Evolutionary conservation across 2,797 vertebrate species (phyloP).

Genomic region (Macrochelys suwanniensis): DNA sequence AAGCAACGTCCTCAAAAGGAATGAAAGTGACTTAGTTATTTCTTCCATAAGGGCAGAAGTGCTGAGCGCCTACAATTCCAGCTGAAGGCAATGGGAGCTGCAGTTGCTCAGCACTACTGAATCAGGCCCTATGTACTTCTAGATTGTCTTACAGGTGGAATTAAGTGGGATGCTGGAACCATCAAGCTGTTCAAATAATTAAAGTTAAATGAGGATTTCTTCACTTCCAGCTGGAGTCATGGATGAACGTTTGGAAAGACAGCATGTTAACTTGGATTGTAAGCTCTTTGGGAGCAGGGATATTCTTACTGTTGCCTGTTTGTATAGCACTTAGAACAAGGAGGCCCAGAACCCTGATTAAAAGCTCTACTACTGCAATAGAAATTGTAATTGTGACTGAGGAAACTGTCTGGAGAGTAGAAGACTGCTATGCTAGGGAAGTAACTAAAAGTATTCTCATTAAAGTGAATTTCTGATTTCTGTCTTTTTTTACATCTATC

Average conservation of each 20-base stretch:
- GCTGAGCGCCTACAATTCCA: background rate
- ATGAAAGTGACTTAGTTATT: background rate
- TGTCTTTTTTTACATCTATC: conserved; percentile 42
- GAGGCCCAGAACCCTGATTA: background rate
- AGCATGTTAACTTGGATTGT: background rate
- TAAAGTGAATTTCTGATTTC: conserved; percentile 67
- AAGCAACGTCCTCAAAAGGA: background rate
- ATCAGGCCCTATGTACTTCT: background rate
- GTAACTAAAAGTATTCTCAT: conserved; percentile 43
- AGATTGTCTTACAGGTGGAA: background rate
- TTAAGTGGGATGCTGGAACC: background rate
- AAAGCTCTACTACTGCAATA: conserved; percentile 13
- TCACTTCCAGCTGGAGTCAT: background rate
- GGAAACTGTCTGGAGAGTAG: background rate
- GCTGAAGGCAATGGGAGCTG: background rate
- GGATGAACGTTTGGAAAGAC: background rate
- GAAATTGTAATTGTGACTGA: conserved; percentile 14
- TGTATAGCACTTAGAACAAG: background rate
- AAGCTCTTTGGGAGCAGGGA: background rate
- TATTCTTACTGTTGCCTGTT: background rate
- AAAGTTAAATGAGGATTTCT: background rate
- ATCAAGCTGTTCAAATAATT: background rate
- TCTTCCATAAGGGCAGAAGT: background rate
- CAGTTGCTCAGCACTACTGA: background rate
- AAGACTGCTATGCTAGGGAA: conserved; percentile 41